Conservation (phyloP, 1,140 invertebrate species). For the Chymomyza costata region DNA sequence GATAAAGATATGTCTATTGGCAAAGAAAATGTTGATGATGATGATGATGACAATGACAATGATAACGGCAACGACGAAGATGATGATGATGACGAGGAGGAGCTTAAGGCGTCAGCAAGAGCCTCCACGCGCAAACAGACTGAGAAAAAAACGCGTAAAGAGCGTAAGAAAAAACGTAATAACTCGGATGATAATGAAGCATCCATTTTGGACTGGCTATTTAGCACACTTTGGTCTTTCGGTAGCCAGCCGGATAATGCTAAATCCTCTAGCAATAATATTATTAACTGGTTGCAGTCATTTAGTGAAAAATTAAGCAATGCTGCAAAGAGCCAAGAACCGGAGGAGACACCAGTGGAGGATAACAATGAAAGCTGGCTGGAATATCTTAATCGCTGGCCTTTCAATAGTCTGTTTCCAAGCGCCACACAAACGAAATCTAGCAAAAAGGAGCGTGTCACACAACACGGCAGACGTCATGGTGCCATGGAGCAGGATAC, state of each 20-base stretch:
- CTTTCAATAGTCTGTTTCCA: slow-evolving; percentile 57
- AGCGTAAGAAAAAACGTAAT: too few relatives aligned
- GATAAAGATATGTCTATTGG: slow-evolving; percentile 6
- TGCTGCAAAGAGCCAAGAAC: slow-evolving; percentile 16
- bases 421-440: slow-evolving; percentile 17
- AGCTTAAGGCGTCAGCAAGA: neutral
- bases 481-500: slow-evolving; percentile 62
- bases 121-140: slow-evolving; percentile 14
- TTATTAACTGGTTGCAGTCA: slow-evolving; percentile 74
- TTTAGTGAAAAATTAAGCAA: slow-evolving; percentile 20
- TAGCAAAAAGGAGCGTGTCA: slow-evolving; percentile 18
- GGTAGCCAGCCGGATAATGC: neutral
- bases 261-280: slow-evolving; percentile 58
- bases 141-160: slow-evolving; percentile 24
- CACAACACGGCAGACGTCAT: slow-evolving; percentile 54
- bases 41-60: slow-evolving; percentile 1
- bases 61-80: slow-evolving; percentile 5
- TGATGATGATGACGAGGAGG: slow-evolving; percentile 8
- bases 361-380: slow-evolving; percentile 34
- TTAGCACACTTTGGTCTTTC: too few relatives aligned
- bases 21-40: neutral
- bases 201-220: too few relatives aligned
- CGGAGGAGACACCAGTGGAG: neutral
- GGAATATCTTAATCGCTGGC: slow-evolving; percentile 55
- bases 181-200: neutral